Base-by-base conservation (phyloP, 2,113 vertebrate genomes). In the Gobio gobio region DNA sequence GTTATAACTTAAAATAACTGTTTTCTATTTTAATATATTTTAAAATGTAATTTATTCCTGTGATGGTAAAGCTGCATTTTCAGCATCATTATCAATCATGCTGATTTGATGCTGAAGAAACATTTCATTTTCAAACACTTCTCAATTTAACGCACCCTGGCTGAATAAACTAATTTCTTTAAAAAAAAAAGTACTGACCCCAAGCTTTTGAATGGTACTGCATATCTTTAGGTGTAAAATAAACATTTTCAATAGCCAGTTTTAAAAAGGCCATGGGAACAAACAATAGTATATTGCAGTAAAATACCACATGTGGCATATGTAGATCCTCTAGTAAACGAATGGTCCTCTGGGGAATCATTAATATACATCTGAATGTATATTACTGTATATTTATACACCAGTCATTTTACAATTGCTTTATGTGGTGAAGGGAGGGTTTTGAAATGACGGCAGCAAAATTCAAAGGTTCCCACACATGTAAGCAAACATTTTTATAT, bases 401-500 rank as follows among this genome's bases (percentile, higher is more conserved):
- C 56, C 68, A 45, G 16, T 78, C 66, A 68, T 81, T 72, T 61
- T 80, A 29, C n/a, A 84, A 47, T 45, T 9, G 29, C 47, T 77
- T 85, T 78, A 22, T 56, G 33, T 47, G 7, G 5, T 64, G 4
- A 77, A 47, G 86, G 72, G 79, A 85, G 22, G 14, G 70, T 75
- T 87, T 70, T 72, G 2, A 45, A 49, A 61, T 59, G 54, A 22
- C 16, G 2, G 9, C 14, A 26, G 36, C 5, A 26, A 58, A 68
- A 68, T 76, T 58, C 9, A 59, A 29, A 77, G 10, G 66, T 87
- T 82, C 70, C 77, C 51, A 72, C 59, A 82, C 68, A 61, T 75
- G 74, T 20, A 75, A 33, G 51, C 26, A 70, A 77, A 59, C 10
- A 77, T 82, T 83, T 78, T 63, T 78, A 66, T 58, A 68, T 66